A percentile compares a stretch with the other conserved stretches of the same genome.
These are phyloP conservation scores for Atrina japonica DNA, from an alignment of 2,888 invertebrate genomes.

Conservation along the genomic window DNA sequence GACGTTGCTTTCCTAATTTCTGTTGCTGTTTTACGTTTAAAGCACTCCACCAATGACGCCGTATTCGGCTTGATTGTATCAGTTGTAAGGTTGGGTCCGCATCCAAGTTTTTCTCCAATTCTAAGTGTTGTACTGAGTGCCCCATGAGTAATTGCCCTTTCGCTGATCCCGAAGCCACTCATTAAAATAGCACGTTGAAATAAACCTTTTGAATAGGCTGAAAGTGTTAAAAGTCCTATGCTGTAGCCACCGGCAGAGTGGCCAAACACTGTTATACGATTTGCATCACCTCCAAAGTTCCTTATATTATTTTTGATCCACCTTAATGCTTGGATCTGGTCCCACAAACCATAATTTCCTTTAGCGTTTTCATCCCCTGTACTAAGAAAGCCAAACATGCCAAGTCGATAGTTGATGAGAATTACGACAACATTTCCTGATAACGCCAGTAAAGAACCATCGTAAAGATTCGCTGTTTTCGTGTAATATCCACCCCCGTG, in stretches of 20 bases:
- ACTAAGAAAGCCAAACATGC: constrained; percentile 87
- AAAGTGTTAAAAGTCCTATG: constrained; percentile 46
- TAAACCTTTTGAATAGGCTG: constrained; percentile 50
- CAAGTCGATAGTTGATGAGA: constrained; percentile 96
- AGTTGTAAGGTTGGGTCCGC: not conserved
- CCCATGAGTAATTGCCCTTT: constrained; percentile 42
- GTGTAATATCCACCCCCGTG: constrained; percentile 86
- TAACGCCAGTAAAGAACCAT: constrained; percentile 92
- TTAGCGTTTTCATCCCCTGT: constrained; percentile 85
- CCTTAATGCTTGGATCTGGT: constrained; percentile 92
- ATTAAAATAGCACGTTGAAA: constrained; percentile 57
- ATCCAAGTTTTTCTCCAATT: constrained; percentile 10
- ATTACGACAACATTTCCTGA: constrained; percentile 93
- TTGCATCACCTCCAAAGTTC: constrained; percentile 86
- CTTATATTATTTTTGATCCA: constrained; percentile 76
- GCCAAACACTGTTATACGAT: constrained; percentile 95
- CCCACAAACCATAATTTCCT: constrained; percentile 95
- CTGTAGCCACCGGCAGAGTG: constrained; percentile 87
- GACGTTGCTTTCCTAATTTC: constrained; percentile 31
- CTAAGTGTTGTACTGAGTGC: constrained; percentile 12
- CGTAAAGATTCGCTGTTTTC: constrained; percentile 94
- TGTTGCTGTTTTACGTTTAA: constrained; percentile 31
- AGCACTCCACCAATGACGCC: constrained; percentile 37
- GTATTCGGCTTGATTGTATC: not conserved
- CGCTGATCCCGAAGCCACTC: constrained; percentile 52